phyloP scores from a whole-genome alignment of 2,888 invertebrate species.

The Linnaemya vulpina region DNA sequence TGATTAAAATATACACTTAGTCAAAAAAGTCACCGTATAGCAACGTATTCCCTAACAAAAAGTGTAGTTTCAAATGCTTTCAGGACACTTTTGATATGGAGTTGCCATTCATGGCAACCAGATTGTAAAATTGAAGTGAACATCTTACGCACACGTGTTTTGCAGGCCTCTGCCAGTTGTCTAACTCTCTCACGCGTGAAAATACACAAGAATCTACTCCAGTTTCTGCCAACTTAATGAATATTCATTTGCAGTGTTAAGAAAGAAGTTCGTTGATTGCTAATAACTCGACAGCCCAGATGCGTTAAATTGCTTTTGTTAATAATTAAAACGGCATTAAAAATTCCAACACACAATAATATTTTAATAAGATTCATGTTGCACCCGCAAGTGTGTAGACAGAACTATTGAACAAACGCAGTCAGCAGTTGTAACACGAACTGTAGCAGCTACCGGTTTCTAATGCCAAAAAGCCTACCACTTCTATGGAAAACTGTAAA shows the following conservation, averaged over 20 bases:
- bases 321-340: background rate
- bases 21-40: background rate
- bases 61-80: too few relatives aligned
- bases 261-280: background rate
- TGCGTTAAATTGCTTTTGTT: slow-evolving; percentile 9
- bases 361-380: background rate
- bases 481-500: background rate
- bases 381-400: background rate
- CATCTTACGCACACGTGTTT: too few relatives aligned
- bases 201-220: background rate
- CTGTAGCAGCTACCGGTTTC: background rate
- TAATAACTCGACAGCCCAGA: background rate
- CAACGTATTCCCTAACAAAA: too few relatives aligned
- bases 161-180: too few relatives aligned
- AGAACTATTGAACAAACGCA: background rate
- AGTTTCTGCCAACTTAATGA: background rate
- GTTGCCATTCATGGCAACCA: too few relatives aligned
- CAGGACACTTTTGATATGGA: too few relatives aligned
- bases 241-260: background rate
- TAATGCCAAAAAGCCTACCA: background rate
- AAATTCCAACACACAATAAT: background rate
- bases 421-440: background rate
- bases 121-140: too few relatives aligned
- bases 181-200: background rate
- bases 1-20: background rate